Evolutionary conservation across 2,888 invertebrate species (phyloP).

Genomic region (Antheraea assamensis): DNA sequence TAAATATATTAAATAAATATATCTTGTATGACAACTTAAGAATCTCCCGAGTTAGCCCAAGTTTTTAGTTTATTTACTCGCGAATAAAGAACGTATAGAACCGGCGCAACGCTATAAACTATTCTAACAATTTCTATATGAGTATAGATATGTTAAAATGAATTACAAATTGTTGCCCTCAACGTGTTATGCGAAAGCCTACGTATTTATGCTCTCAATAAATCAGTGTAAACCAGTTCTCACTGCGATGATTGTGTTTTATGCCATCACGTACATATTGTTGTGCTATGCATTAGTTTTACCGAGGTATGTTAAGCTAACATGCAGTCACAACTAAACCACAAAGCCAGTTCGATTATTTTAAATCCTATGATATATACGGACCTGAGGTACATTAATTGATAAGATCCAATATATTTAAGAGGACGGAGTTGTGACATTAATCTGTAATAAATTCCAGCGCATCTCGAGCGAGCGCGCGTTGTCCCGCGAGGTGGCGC

Average conservation of each 20-base stretch:
- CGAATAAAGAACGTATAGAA: too few species aligned
- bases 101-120: background rate
- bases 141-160: background rate
- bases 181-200: background rate
- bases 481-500: background rate
- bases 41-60: background rate
- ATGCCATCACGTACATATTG: background rate
- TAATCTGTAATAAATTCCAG: conserved; percentile 6
- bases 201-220: background rate
- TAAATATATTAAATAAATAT: background rate
- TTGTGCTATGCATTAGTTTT: background rate
- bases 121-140: background rate
- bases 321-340: background rate
- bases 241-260: background rate
- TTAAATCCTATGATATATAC: conserved; percentile 4
- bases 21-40: background rate
- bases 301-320: background rate
- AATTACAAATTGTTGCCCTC: background rate
- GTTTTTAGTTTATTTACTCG: too few species aligned
- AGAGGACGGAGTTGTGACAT: background rate
- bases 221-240: background rate
- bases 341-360: background rate
- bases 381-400: background rate
- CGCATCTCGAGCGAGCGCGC: background rate
- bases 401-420: background rate